Base-by-base conservation (phyloP, 2,113 vertebrate species). In the Antennarius striatus region DNA sequence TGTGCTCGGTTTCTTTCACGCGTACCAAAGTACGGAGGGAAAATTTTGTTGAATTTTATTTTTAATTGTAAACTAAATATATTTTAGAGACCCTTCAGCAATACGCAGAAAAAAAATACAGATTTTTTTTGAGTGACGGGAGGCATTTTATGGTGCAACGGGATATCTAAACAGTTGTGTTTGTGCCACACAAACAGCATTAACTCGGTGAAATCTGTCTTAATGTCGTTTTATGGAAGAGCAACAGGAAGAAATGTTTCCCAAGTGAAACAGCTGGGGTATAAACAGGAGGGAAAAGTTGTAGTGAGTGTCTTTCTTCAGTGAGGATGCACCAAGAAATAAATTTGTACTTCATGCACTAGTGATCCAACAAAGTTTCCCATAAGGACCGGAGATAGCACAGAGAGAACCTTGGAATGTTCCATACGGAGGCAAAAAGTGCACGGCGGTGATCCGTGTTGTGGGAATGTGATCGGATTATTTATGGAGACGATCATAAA, bases 181-280 rank as follows among this genome's bases (percentile, higher is more conserved):
- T 36, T 36, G 32, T 36, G 32, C 42, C 9, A 12, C 42, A 12
- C 42, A 43, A 43, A 43, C 10, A 3, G 10, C 42, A 10, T 12
- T 12, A 43, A 43, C 42, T 43, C 32, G 12, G 43, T 48, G 6
- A 63, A 71, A 56, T 68, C 13, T n/a, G 29, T 57, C 55, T n/a
- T 15, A 22, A 42, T 29, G 16, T 28, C 43, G 12, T 68, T 83
- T 57, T 61, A 6, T 48, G 29, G 45, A 65, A 32, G 60, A 73
- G 4, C 17, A 54, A 67, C 48, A 15, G 71, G 11, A n/a, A 65
- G 51, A 73, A 67, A 56, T 28, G 61, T 14, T 42, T 9, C 55
- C 58, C 10, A 10, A 14, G 36, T 47, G 29, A 64, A 75, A 77
- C 78, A 80, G 76, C 79, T 78, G 76, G 71, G 76, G 71, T 63